Evolutionary conservation across 2,113 vertebrate species (phyloP).

Genomic region (Rallus limicola): DNA sequence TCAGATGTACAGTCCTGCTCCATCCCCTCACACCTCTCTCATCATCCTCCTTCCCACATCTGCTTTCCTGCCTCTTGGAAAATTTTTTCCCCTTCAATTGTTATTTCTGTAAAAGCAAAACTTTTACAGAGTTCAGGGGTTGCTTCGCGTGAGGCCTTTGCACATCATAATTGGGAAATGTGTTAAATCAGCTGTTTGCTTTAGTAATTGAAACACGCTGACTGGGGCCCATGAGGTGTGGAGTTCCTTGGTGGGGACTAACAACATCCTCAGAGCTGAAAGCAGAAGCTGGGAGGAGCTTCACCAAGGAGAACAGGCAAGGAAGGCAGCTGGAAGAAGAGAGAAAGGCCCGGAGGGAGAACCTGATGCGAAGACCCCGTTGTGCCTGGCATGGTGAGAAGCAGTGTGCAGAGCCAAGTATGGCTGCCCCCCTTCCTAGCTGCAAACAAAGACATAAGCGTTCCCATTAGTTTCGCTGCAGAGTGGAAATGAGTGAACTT

Average conservation of each 20-base stretch:
- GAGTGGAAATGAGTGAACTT: background rate
- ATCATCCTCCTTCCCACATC: background rate
- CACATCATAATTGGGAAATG: constrained; percentile 46
- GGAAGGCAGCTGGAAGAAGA: background rate
- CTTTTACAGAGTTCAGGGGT: background rate
- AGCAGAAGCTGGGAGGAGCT: background rate
- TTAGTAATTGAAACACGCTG: background rate
- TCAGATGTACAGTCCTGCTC: background rate
- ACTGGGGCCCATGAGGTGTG: background rate
- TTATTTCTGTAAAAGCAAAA: constrained; percentile 5
- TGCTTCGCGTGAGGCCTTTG: background rate
- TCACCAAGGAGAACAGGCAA: background rate
- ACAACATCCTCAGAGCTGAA: background rate
- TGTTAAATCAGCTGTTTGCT: background rate
- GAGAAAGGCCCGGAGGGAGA: background rate
- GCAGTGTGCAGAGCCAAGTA: background rate
- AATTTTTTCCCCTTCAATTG: background rate
- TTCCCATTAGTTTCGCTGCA: background rate
- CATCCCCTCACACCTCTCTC: background rate
- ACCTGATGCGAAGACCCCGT: fast-evolving
- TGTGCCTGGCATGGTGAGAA: fast-evolving
- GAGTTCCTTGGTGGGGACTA: background rate
- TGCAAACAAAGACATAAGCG: background rate
- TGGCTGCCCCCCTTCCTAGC: background rate
- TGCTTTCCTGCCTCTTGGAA: background rate